phyloP scores from a whole-genome alignment of 1,140 invertebrate genomes.

The Caenorhabditis brenneri region DNA sequence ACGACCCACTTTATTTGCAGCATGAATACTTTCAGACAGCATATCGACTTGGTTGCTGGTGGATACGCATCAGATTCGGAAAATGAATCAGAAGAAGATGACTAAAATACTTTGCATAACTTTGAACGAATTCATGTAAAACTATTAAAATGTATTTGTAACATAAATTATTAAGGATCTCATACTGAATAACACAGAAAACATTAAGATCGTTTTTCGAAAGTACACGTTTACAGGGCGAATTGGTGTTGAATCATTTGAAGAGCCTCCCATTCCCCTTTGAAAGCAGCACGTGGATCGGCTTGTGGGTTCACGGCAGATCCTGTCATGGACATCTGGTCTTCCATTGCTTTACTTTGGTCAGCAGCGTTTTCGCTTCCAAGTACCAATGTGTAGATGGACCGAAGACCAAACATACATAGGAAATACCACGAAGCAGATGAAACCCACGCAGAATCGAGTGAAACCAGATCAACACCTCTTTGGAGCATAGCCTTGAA shows the following conservation, averaged over 20 bases:
- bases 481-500: constrained; percentile 99
- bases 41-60: not conserved
- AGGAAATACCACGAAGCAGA: constrained; percentile 99
- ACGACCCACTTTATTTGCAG: not conserved
- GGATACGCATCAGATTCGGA: not conserved
- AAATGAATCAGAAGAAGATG: not conserved
- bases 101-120: not conserved
- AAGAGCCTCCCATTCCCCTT: constrained; percentile 97
- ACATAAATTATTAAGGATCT: not conserved
- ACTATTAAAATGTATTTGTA: not conserved
- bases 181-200: not conserved
- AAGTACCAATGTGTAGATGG: constrained; percentile 94
- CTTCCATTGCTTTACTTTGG: constrained; percentile 81
- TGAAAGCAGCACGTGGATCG: constrained; percentile 97
- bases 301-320: constrained; percentile 94
- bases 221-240: constrained; percentile 17
- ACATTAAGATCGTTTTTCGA: not conserved
- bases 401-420: constrained; percentile 96
- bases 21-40: not conserved
- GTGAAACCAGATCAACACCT: constrained; percentile 88
- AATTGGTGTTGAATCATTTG: constrained; percentile 78
- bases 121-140: not conserved
- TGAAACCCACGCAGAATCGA: constrained; percentile 99
- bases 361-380: constrained; percentile 89
- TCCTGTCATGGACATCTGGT: constrained; percentile 85